Conservation (phyloP, 2,113 vertebrate species). For the Diglossa brunneiventris region DNA sequence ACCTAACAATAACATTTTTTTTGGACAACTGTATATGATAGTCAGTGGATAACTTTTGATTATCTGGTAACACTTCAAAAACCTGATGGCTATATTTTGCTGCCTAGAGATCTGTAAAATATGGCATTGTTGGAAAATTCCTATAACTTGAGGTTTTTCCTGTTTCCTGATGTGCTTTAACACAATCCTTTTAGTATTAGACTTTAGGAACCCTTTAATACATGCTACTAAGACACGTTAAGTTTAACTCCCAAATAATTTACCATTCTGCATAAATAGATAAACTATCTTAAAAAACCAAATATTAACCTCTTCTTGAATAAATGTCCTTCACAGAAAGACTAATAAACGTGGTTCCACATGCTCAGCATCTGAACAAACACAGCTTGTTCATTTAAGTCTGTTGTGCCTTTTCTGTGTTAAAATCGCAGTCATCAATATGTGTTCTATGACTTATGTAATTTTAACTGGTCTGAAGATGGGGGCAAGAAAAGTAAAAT, state of each 20-base stretch:
- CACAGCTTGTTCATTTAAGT: conserved; percentile 1
- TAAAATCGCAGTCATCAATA: background rate
- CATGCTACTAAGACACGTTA: background rate
- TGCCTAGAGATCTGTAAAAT: background rate
- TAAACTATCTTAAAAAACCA: background rate
- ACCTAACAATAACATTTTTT: background rate
- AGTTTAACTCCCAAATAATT: background rate
- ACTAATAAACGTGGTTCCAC: background rate
- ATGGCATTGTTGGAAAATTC: background rate
- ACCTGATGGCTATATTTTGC: background rate
- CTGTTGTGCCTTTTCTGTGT: background rate
- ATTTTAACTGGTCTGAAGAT: background rate
- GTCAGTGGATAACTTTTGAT: background rate
- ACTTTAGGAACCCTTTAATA: background rate
- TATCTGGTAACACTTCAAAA: conserved; percentile 8
- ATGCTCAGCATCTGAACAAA: background rate
- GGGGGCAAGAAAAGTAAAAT: background rate
- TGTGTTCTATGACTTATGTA: background rate
- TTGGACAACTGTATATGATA: background rate
- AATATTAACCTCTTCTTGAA: background rate
- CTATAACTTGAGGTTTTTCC: background rate
- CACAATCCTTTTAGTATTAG: background rate
- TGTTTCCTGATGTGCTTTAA: background rate
- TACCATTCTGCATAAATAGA: background rate
- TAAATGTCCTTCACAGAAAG: background rate